These are phyloP conservation scores for Diachasmimorpha longicaudata DNA, from an alignment of 1,140 invertebrate species.

Conservation along the genomic window DNA sequence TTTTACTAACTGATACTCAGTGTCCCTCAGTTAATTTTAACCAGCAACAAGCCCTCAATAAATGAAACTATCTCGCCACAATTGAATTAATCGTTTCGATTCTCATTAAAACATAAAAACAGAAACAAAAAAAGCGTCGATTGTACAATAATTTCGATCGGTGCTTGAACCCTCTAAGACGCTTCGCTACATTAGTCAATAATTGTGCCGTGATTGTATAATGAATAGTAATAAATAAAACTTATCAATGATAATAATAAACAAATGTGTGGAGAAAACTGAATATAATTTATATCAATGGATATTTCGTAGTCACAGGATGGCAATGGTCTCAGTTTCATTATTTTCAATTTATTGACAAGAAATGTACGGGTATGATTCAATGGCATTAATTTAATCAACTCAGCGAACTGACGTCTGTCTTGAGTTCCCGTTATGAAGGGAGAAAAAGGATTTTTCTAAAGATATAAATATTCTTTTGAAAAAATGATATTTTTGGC, in stretches of 20 bases:
- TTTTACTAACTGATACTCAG: neutral
- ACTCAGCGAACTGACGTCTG: neutral
- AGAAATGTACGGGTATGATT: slow-evolving; percentile 38
- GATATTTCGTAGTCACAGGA: neutral
- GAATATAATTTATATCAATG: neutral
- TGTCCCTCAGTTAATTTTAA: neutral
- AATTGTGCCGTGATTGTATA: slow-evolving; percentile 13
- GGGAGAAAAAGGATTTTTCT: too few relatives aligned
- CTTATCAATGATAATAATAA: neutral
- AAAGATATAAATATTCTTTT: too few relatives aligned
- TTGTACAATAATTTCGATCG: neutral
- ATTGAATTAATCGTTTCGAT: neutral
- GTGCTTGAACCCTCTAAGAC: neutral
- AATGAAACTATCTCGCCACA: neutral
- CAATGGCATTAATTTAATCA: slow-evolving; percentile 44
- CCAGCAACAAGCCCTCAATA: neutral
- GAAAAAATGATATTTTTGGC: too few relatives aligned
- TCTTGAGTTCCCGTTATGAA: too few relatives aligned
- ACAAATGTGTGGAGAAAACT: neutral
- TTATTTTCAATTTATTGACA: slow-evolving; percentile 1
- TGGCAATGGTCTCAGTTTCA: neutral
- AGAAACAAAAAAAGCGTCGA: neutral
- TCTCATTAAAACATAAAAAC: neutral
- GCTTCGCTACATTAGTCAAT: slow-evolving; percentile 14
- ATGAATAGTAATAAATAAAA: neutral